phyloP scores from a whole-genome alignment of 2,113 vertebrate species.

The Azemiops feae region DNA sequence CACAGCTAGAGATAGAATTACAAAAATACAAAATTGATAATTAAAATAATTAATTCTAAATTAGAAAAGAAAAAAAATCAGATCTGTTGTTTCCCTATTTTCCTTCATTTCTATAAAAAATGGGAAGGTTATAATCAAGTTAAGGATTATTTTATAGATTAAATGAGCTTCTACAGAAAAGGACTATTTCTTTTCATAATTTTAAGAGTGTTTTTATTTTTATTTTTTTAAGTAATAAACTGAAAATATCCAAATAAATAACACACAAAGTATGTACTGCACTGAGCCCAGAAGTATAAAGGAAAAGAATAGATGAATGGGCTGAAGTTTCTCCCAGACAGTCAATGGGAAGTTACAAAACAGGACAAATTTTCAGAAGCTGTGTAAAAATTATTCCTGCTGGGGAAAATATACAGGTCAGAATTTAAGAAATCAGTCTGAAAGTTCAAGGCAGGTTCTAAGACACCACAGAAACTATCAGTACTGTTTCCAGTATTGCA shows the following conservation, averaged over 20 bases:
- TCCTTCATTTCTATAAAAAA: background rate
- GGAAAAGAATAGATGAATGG: background rate
- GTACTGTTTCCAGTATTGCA: background rate
- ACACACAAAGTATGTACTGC: background rate
- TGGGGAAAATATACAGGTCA: background rate
- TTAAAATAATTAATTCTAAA: constrained; percentile 13
- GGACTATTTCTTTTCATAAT: background rate
- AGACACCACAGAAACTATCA: background rate
- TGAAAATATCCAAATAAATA: background rate
- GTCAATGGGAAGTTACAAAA: background rate
- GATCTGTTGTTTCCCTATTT: background rate
- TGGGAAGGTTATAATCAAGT: background rate
- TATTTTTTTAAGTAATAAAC: background rate
- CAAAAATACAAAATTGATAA: background rate
- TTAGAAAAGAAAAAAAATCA: background rate
- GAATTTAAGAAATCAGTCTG: background rate
- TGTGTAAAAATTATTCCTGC: background rate
- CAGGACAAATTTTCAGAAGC: background rate
- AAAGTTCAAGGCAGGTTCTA: background rate
- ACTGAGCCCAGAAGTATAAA: background rate
- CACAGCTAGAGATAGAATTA: constrained; percentile 3
- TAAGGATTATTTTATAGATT: background rate
- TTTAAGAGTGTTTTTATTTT: background rate
- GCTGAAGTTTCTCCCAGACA: background rate
- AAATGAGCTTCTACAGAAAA: background rate